Base-by-base conservation (phyloP, 2,797 vertebrate genomes). In the Crypturellus tataupa region DNA sequence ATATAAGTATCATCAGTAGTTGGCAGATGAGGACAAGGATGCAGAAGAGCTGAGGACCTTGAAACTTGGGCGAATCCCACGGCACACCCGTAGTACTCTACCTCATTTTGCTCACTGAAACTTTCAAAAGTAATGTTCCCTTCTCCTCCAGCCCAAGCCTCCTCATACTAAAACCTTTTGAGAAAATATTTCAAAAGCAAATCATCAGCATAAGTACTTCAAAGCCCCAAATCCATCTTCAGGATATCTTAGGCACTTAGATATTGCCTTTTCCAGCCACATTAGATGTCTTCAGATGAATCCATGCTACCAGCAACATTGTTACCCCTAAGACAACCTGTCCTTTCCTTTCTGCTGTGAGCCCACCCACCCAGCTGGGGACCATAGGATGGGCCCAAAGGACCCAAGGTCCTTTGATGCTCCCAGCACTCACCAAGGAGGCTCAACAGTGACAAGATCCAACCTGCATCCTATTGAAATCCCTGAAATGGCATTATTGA, bases 401-500 rank as follows among this genome's bases (percentile, higher is more conserved):
- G 46, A 10, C 35, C 2, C 1, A 24, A 0, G 0, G 31, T 55
- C 76, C 42, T 63, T 78, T 0, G 5, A 37, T 59, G 40, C 63
- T 73, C 20, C 20, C 51, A 65, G 27, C 24, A 80, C 58, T 44
- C 65, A 65, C 49, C 37, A 69, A 60, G 23, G 88, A 89, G 80
- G 77, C 35, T 20, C 18, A 53, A 29, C 35, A 53, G 18, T 31
- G 18, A 51, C 35, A 53, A 35, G 47, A 35, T 35, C 25, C 65
- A 53, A 44, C 11, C 13, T 46, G 17, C 11, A 16, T 9, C 35
- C 70, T 76, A 15, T 16, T 62, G 49, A 72, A 88, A 78, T 59
- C 35, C 69, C 59, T 0, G 0, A 23, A 17, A 15, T 87, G 85
- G 60, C 44, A 6, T 51, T 62, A 70, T 1, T 8, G 17, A 68